Conservation (phyloP, 1,140 invertebrate genomes). For the Drosophila erecta region DNA sequence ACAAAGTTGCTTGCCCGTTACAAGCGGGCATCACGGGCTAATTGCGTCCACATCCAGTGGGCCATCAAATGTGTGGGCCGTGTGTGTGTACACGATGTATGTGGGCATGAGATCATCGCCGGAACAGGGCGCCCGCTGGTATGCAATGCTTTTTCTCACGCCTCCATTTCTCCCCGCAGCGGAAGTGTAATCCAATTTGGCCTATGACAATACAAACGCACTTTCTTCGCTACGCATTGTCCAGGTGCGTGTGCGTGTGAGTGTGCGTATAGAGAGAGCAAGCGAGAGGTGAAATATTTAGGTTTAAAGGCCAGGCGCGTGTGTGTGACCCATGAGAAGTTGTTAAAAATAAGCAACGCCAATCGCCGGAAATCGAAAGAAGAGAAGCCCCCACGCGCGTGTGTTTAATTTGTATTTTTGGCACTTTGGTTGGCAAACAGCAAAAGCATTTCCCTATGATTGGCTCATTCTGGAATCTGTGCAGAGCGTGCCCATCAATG, state of each 20-base stretch:
- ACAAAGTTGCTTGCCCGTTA: conserved; percentile 25
- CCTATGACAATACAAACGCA: conserved; percentile 72
- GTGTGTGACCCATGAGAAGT: conserved; percentile 39
- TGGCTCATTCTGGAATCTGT: conserved; percentile 97
- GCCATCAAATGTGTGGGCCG: conserved; percentile 5
- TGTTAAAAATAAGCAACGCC: conserved; percentile 52
- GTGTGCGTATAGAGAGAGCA: conserved; percentile 63
- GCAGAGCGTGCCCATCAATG: conserved; percentile 96
- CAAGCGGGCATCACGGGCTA: conserved; percentile 49
- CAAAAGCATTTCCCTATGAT: conserved; percentile 89
- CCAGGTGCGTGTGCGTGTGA: conserved; percentile 74
- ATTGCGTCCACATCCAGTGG: conserved; percentile 23
- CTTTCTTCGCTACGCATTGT: conserved; percentile 74
- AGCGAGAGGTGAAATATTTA: conserved; percentile 28
- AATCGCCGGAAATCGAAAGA: conserved; percentile 21
- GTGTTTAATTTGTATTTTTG: conserved; percentile 72
- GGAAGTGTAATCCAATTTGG: conserved; percentile 62
- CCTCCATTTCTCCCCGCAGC: conserved; percentile 35
- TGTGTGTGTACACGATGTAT: conserved; percentile 22
- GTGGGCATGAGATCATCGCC: conserved; percentile 71
- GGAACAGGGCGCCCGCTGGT: conserved; percentile 62
- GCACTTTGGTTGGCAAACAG: conserved; percentile 55
- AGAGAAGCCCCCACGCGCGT: conserved; percentile 41
- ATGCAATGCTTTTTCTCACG: conserved; percentile 70
- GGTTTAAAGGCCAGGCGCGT: conserved; percentile 31